A percentile compares a stretch with the other conserved stretches of the same genome.
These are phyloP conservation scores for Oconnorella tubifera DNA, from an alignment of 2,888 invertebrate genomes.

Conservation along the genomic window DNA sequence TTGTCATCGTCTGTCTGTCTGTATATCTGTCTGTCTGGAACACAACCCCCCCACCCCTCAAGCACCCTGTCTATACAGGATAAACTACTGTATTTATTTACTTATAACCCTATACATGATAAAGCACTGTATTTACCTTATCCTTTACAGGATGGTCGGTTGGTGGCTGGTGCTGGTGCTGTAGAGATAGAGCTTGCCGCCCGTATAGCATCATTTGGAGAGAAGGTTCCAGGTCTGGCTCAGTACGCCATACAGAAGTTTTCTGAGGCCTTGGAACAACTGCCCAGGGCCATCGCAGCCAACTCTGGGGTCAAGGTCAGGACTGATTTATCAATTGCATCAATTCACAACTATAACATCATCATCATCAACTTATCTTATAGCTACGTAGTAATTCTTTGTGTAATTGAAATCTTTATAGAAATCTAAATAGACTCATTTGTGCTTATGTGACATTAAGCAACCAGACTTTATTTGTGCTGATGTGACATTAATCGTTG, in stretches of 20 bases:
- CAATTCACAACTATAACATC: neutral
- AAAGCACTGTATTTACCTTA: no score
- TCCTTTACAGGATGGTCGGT: slow-evolving; percentile 59
- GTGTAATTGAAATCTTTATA: neutral
- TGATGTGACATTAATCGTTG: neutral
- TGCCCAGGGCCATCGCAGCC: slow-evolving; percentile 88
- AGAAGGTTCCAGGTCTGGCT: slow-evolving; percentile 78
- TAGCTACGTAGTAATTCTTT: neutral
- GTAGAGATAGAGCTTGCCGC: slow-evolving; percentile 89
- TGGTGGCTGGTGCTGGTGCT: slow-evolving; percentile 77
- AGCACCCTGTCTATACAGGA: no score
- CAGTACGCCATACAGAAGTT: slow-evolving; percentile 96
- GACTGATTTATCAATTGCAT: no score
- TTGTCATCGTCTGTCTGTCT: no score
- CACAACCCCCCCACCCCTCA: no score
- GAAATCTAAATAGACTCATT: no score
- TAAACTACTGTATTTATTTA: no score
- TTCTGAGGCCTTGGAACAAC: slow-evolving; percentile 74
- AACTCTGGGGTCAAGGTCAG: slow-evolving; percentile 79
- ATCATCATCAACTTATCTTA: neutral
- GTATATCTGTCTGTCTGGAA: no score
- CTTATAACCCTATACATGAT: no score
- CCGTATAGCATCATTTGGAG: slow-evolving; percentile 80
- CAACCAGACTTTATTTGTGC: no score
- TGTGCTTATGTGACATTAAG: no score